phyloP scores from a whole-genome alignment of 2,113 vertebrate genomes.

The Sialia sialis region DNA sequence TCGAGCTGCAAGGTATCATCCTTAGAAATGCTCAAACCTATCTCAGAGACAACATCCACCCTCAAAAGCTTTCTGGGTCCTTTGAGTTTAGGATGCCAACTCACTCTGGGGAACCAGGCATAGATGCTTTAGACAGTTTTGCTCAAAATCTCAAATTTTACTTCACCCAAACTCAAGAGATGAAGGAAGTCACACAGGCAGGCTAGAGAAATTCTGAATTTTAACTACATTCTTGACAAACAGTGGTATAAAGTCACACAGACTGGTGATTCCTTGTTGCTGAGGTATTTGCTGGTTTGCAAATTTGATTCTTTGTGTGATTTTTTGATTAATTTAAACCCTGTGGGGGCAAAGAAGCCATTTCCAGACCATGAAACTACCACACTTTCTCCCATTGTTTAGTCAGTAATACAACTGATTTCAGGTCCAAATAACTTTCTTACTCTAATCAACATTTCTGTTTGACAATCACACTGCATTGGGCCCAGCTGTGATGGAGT shows the following conservation, averaged over 20 bases:
- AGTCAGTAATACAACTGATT: not conserved
- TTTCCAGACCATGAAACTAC: not conserved
- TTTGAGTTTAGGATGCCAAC: not conserved
- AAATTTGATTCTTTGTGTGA: not conserved
- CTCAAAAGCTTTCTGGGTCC: not conserved
- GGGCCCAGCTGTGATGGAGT: not conserved
- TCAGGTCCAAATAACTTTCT: not conserved
- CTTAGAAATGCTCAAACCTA: not conserved
- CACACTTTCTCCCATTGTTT: not conserved
- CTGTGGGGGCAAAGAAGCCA: not conserved
- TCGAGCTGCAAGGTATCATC: rapidly evolving
- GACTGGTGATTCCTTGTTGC: not conserved
- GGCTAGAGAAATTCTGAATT: not conserved
- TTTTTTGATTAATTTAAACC: not conserved
- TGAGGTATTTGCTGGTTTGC: not conserved
- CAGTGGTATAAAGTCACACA: not conserved
- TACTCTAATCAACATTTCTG: not conserved
- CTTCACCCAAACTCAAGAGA: not conserved
- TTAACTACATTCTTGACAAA: not conserved
- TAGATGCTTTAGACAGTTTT: not conserved
- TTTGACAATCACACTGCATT: not conserved
- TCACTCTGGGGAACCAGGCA: not conserved
- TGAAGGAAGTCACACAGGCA: not conserved
- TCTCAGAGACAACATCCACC: not conserved
- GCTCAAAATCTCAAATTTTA: not conserved